Evolutionary conservation across 2,113 vertebrate genomes (phyloP), one percentile per base, ranked within the genome.

Genomic region (Coptodon bakossiorum): DNA sequence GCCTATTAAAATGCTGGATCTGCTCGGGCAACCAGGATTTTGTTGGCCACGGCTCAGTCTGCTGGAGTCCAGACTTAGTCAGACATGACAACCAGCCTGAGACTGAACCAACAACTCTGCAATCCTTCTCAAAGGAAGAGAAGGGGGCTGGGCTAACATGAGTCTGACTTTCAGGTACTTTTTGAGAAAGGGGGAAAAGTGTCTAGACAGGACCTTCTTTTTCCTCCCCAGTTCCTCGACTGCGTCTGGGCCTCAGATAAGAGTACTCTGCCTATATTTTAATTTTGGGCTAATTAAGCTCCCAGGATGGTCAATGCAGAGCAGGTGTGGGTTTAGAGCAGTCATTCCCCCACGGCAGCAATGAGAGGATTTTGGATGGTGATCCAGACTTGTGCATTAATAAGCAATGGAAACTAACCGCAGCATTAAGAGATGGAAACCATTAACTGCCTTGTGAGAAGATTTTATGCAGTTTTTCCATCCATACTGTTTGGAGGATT

Each of bases 351-450:
- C 22, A 29, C 73, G 91, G 91, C 36, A 38, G 57, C 81, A 88
- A 9, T 16, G 31, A 45, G 88, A 40, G 86, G 88, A 88, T n/a
- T 76, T 78, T 91, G 90, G 83, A 91, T 80, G 81, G 78, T 45
- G 88, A 88, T 92, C 89, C 90, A 89, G 84, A 89, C 80, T 81
- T 83, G 79, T 86, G 88, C 92, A 92, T 95, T 94, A 95, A 94
- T 95, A 93, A 93, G 92, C 71, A 52, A 92, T 94, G 94, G 95
- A 95, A 96, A 96, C 93, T 91, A 91, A 95, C 94, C 91, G 5
- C 92, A 91, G 93, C 89, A 94, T 94, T 93, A 95, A 93, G 90
- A 92, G 92, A 95, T 95, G 94, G 95, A 96, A 96, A 95, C 93
- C 94, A 94, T 95, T 95, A 95, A 95, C 91, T 83, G 91, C 91